These are phyloP conservation scores for Chamaea fasciata DNA, from an alignment of 2,113 vertebrate genomes.

Conservation along the genomic window DNA sequence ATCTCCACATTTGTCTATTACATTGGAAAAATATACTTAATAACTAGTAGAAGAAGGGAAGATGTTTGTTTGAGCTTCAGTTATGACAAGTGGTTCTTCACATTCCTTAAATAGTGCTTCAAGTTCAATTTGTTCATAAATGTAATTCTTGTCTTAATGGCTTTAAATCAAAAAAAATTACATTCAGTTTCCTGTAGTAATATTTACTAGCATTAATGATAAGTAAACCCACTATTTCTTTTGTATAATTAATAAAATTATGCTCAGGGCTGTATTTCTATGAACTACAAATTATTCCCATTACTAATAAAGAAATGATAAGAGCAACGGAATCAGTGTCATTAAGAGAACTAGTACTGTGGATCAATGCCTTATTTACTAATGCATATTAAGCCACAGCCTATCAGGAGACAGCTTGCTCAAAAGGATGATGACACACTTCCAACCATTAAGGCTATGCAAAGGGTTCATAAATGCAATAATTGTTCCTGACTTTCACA, in stretches of 20 bases:
- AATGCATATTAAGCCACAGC: not conserved
- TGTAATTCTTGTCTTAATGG: not conserved
- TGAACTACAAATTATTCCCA: not conserved
- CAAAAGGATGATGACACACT: not conserved
- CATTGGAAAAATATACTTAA: not conserved
- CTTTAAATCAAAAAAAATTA: not conserved
- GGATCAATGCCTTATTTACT: not conserved
- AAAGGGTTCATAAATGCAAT: not conserved
- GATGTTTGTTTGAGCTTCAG: not conserved
- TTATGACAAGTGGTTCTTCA: not conserved
- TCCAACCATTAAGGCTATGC: not conserved
- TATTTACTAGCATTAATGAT: not conserved
- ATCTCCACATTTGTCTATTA: not conserved
- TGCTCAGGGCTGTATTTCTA: slow-evolving; percentile 6
- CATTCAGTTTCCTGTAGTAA: not conserved
- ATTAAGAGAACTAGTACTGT: not conserved
- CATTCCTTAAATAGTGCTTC: not conserved
- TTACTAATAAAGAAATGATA: not conserved
- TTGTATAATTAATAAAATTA: slow-evolving; percentile 43
- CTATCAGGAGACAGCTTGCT: not conserved
- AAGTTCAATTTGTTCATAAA: not conserved
- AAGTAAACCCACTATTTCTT: not conserved
- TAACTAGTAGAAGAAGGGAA: not conserved
- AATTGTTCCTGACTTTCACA: not conserved
- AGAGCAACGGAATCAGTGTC: not conserved